phyloP scores from a whole-genome alignment of 2,797 vertebrate genomes.

The Pelobates cultripes region DNA sequence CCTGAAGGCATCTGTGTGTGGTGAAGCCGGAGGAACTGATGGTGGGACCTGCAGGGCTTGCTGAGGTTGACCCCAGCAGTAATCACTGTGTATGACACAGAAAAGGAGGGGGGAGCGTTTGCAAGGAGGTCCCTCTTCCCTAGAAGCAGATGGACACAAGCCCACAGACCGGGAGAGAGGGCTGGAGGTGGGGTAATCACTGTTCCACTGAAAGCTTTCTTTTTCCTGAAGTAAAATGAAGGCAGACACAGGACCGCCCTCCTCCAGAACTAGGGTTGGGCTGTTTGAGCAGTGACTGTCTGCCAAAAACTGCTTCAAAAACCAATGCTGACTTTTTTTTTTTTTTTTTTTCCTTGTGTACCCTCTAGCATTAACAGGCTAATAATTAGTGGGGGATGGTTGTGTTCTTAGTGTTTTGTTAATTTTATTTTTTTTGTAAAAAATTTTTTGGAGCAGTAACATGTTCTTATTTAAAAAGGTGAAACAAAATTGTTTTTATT shows the following conservation, averaged over 20 bases:
- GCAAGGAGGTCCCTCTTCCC: conserved; percentile 28
- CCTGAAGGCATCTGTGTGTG: conserved; percentile 35
- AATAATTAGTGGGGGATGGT: no score
- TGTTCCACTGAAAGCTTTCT: conserved; percentile 32
- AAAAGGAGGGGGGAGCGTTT: not conserved
- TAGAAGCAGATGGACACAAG: conserved; percentile 35
- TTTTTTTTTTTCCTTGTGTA: not conserved
- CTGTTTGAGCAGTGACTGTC: not conserved
- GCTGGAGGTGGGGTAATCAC: conserved; percentile 38
- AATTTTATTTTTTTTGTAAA: no score
- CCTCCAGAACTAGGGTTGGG: conserved; percentile 14
- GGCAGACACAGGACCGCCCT: conserved; percentile 38
- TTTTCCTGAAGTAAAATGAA: conserved; percentile 38
- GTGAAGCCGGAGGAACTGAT: not conserved
- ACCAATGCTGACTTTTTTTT: not conserved
- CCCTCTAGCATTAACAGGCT: not conserved
- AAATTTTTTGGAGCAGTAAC: no score
- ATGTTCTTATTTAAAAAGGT: no score
- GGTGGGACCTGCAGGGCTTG: conserved; percentile 8
- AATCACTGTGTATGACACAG: not conserved
- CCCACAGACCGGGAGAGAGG: conserved; percentile 21
- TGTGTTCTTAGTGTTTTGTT: no score
- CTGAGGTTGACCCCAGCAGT: conserved; percentile 12
- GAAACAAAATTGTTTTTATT: no score
- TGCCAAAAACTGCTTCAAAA: not conserved